Evolutionary conservation across 1,140 invertebrate genomes (phyloP).

Genomic region (Glossosoma conforme): DNA sequence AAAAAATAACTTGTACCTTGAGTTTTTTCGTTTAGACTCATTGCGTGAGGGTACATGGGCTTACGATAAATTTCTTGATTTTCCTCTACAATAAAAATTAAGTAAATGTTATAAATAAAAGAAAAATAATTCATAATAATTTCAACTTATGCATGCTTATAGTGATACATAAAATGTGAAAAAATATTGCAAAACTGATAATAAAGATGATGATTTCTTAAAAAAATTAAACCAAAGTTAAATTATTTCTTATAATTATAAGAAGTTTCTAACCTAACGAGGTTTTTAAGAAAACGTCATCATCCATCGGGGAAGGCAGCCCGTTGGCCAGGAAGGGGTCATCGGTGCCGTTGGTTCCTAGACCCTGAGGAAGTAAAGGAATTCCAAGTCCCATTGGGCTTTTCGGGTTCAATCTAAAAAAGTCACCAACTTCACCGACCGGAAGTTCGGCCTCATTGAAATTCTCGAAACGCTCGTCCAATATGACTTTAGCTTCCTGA

Average conservation of each 20-base stretch:
- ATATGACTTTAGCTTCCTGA: slow-evolving; percentile 76
- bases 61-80: slow-evolving; percentile 23
- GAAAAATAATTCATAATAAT: not conserved
- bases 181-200: not conserved
- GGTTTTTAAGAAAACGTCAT: slow-evolving; percentile 27
- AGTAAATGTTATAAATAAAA: slow-evolving; percentile 5
- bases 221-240: too few species aligned
- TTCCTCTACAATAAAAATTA: slow-evolving; percentile 14
- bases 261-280: slow-evolving; percentile 16
- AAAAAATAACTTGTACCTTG: slow-evolving; percentile 14
- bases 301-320: slow-evolving; percentile 24
- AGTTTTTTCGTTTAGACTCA: slow-evolving; percentile 21
- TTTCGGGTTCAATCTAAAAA: slow-evolving; percentile 46
- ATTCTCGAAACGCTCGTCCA: slow-evolving; percentile 72
- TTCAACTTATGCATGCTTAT: not conserved
- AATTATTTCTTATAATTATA: not conserved
- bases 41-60: slow-evolving; percentile 17
- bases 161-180: not conserved
- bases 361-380: slow-evolving; percentile 9
- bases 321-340: slow-evolving; percentile 22
- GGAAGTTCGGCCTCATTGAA: slow-evolving; percentile 23
- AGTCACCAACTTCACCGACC: slow-evolving; percentile 44
- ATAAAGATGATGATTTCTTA: too few species aligned
- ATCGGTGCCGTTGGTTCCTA: slow-evolving; percentile 19
- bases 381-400: slow-evolving; percentile 11